Evolutionary conservation across 2,888 invertebrate genomes (phyloP).

Genomic region (Frankliniella intonsa): DNA sequence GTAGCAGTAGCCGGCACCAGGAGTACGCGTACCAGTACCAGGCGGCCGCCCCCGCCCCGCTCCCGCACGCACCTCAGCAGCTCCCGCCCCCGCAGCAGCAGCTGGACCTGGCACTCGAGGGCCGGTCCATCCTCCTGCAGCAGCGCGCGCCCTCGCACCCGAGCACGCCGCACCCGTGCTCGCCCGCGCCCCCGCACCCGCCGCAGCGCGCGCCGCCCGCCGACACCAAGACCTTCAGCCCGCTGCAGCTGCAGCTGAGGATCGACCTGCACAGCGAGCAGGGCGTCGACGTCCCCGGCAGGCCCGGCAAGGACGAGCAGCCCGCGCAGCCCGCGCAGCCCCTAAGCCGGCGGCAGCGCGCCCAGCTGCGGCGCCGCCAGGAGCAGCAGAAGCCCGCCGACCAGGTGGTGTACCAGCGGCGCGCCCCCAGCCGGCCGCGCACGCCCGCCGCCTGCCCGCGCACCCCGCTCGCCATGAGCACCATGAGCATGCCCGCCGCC

Average conservation of each 20-base stretch:
- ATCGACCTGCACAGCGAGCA: constrained; percentile 11
- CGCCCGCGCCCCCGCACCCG: background rate
- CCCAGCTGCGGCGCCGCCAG: constrained; percentile 14
- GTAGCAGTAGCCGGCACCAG: constrained; percentile 23
- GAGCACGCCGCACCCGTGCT: background rate
- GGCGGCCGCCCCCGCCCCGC: background rate
- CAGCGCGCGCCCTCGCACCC: constrained; percentile 8
- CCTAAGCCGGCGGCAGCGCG: background rate
- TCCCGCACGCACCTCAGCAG: background rate
- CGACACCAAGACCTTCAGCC: constrained; percentile 5
- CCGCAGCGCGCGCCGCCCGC: background rate
- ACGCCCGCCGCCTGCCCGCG: constrained; percentile 15
- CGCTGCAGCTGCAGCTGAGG: constrained; percentile 17
- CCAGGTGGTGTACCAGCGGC: constrained; percentile 13
- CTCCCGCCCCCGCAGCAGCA: background rate
- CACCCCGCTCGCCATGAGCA: constrained; percentile 21
- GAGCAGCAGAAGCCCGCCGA: constrained; percentile 23
- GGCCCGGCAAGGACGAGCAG: background rate
- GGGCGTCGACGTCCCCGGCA: background rate
- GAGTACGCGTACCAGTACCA: background rate
- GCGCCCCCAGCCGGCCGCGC: background rate
- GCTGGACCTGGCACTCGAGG: background rate
- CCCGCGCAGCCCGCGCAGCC: background rate
- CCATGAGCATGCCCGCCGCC: constrained; percentile 19
- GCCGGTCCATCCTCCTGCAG: constrained; percentile 11